These are phyloP conservation scores for Lasioglossum pauxillum DNA, from an alignment of 2,888 invertebrate species.

Conservation along the genomic window DNA sequence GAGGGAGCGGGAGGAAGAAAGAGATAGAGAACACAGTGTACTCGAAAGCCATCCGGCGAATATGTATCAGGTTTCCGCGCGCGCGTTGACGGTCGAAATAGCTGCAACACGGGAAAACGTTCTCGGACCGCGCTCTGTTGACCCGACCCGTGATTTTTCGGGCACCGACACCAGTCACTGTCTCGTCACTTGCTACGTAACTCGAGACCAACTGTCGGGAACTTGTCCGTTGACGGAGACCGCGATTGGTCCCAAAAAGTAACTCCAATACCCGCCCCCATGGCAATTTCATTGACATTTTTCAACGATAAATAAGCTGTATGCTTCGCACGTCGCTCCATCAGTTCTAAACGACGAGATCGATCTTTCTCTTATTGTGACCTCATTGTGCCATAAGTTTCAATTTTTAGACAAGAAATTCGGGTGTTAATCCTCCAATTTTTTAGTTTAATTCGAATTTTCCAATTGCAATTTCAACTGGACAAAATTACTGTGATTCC, in stretches of 20 bases:
- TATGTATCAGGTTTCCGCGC: slow-evolving; percentile 36
- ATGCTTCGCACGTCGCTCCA: neutral
- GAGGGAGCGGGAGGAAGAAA: neutral
- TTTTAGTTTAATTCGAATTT: neutral
- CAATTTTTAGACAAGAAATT: neutral
- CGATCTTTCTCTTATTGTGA: too few species aligned
- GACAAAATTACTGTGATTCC: too few species aligned
- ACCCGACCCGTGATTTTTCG: slow-evolving; percentile 5
- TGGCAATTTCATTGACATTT: neutral
- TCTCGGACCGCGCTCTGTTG: slow-evolving; percentile 20
- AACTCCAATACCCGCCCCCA: neutral
- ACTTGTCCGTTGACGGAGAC: neutral
- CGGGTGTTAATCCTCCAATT: too few species aligned
- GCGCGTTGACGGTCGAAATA: slow-evolving; percentile 26
- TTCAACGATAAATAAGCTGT: neutral
- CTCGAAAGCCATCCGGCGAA: slow-evolving; percentile 50
- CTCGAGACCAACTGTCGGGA: neutral
- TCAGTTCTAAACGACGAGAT: neutral
- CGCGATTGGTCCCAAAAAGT: neutral
- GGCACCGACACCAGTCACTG: slow-evolving; percentile 2
- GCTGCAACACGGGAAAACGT: slow-evolving; percentile 32
- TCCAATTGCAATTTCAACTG: too few species aligned
- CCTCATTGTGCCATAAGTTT: neutral
- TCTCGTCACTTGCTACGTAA: neutral
- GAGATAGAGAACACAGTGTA: neutral